Percentiles rank a stretch among this genome's conserved stretches.
Evolutionary conservation across 2,113 vertebrate species (phyloP).

Genomic region (Pelusios castaneus): DNA sequence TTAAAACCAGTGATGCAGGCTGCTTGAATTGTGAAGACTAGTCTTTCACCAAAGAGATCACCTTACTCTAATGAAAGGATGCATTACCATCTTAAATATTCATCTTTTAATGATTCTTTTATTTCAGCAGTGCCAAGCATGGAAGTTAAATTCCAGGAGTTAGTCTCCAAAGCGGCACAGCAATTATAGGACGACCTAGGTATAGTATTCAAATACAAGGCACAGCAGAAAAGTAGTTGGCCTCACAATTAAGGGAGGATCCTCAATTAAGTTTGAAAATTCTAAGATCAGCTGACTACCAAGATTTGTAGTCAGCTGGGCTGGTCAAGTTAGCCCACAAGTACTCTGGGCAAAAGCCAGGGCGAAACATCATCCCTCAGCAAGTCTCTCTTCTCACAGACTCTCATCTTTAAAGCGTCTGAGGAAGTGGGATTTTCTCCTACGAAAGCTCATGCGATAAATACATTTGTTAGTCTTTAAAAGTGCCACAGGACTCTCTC

Average conservation of each 20-base stretch:
- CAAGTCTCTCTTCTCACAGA: neutral
- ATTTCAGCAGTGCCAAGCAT: neutral
- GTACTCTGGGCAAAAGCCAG: fast-evolving
- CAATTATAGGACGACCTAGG: no score
- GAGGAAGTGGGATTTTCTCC: no score
- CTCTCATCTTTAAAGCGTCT: no score
- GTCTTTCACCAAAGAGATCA: neutral
- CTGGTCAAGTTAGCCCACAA: neutral
- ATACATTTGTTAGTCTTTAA: no score
- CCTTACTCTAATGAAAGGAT: fast-evolving
- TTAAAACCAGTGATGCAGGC: neutral
- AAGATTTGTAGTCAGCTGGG: neutral
- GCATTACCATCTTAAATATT: neutral
- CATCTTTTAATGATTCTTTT: fast-evolving
- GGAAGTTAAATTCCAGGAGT: neutral
- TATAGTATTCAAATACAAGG: neutral
- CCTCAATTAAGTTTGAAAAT: fast-evolving
- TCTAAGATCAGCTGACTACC: neutral
- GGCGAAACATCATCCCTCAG: neutral
- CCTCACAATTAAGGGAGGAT: no score
- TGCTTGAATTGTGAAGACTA: neutral
- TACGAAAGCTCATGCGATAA: no score
- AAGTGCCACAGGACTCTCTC: no score
- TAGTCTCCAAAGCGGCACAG: neutral
- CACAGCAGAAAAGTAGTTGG: neutral